phyloP scores from a whole-genome alignment of 2,888 invertebrate species.

The Teinopalpus imperialis region DNA sequence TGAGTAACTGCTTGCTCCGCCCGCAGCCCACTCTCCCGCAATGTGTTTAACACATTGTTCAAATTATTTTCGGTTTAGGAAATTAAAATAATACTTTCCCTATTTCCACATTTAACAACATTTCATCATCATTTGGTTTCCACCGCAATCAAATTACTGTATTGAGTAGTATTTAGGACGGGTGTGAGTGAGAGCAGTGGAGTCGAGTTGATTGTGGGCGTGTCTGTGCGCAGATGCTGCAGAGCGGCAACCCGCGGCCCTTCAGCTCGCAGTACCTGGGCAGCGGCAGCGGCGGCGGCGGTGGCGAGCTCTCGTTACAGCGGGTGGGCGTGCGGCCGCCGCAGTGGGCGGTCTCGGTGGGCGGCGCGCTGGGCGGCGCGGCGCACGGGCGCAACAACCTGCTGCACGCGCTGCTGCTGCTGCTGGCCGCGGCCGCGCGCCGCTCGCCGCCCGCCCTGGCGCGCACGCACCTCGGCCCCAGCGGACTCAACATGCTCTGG shows the following conservation, averaged over 20 bases:
- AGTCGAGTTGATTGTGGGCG: too few relatives aligned
- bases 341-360: constrained; percentile 82
- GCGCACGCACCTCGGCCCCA: constrained; percentile 62
- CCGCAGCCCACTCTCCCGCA: too few relatives aligned
- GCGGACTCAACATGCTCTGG: constrained; percentile 90
- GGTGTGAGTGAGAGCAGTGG: too few relatives aligned
- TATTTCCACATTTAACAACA: too few relatives aligned
- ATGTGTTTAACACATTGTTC: too few relatives aligned
- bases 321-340: constrained; percentile 79
- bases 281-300: constrained; percentile 37
- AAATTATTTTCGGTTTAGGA: too few relatives aligned
- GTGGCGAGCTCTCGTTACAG: constrained; percentile 49
- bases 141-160: too few relatives aligned
- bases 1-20: too few relatives aligned
- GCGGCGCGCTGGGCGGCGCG: constrained; percentile 49
- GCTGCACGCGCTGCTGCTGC: constrained; percentile 92
- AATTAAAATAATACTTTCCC: too few relatives aligned
- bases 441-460: constrained; percentile 27
- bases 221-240: constrained; percentile 77
- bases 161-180: too few relatives aligned
- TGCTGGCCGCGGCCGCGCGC: constrained; percentile 66
- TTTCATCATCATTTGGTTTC: too few relatives aligned
- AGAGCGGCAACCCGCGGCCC: constrained; percentile 53
- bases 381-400: constrained; percentile 90
- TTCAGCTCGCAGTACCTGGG: constrained; percentile 54